These are phyloP conservation scores for Vireo altiloquus DNA, from an alignment of 2,113 vertebrate genomes.

Conservation along the genomic window DNA sequence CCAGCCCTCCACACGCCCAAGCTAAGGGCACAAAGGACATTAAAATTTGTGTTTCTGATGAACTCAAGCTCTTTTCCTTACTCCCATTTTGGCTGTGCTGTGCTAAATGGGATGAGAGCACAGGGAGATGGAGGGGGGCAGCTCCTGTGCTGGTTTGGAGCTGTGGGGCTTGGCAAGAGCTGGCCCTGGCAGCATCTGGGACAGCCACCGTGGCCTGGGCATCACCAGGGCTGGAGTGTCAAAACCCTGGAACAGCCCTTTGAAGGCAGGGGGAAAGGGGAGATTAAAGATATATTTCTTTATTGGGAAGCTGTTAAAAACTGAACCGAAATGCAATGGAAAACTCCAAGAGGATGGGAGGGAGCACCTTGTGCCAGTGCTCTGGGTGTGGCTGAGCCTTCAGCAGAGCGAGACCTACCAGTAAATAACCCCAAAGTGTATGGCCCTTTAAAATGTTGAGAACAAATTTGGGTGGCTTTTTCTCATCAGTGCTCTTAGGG, in stretches of 20 bases:
- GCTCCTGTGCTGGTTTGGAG: fast-evolving
- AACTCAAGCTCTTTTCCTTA: not conserved
- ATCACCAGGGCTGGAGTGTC: not conserved
- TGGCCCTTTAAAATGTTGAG: not conserved
- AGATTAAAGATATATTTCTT: not conserved
- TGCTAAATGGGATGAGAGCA: not conserved
- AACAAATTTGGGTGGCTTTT: not conserved
- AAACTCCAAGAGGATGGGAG: fast-evolving
- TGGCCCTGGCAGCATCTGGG: not conserved
- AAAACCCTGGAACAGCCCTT: not conserved
- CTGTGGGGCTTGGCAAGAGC: fast-evolving
- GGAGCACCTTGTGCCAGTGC: fast-evolving
- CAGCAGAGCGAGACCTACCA: not conserved
- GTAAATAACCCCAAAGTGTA: not conserved
- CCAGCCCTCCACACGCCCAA: not conserved
- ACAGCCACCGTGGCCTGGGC: not conserved
- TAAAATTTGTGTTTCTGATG: not conserved
- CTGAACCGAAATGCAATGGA: fast-evolving
- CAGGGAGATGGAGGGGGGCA: not conserved
- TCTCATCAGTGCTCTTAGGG: not conserved
- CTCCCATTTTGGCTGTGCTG: fast-evolving
- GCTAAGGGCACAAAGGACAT: not conserved
- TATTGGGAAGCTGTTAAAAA: not conserved
- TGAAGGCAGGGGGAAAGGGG: not conserved
- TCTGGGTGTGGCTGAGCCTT: fast-evolving